Conservation (phyloP, 2,113 vertebrate genomes). For the Martes martes region DNA sequence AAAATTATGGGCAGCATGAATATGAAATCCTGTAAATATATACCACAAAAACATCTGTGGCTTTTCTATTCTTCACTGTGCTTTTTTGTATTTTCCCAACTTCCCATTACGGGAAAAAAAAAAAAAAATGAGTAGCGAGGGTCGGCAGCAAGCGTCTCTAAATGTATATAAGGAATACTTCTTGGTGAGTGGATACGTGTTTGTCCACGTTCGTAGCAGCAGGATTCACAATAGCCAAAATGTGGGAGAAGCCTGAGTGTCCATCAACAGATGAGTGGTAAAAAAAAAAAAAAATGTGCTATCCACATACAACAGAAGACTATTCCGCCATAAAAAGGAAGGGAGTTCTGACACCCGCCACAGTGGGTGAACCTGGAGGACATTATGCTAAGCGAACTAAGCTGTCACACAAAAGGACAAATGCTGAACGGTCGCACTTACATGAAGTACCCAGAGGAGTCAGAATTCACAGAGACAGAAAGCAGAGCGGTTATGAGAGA, state of each 20-base stretch:
- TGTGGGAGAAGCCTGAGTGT: background rate
- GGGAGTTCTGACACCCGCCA: background rate
- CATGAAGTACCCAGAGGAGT: background rate
- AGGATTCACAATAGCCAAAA: background rate
- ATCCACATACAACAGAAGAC: background rate
- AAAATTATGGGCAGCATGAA: background rate
- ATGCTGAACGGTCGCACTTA: too few relatives aligned
- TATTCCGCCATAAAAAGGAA: background rate
- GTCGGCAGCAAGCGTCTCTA: background rate
- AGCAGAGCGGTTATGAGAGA: background rate
- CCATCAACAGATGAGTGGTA: background rate
- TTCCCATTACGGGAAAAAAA: background rate
- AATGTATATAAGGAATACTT: background rate
- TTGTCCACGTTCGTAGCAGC: background rate
- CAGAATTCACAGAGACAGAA: background rate
- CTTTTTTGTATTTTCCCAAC: background rate
- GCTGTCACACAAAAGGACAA: background rate
- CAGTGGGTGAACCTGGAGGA: background rate
- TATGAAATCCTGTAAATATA: background rate
- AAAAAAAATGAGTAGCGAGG: background rate
- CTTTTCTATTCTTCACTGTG: background rate
- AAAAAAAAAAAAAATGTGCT: background rate
- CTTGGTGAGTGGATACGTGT: background rate
- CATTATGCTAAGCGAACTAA: background rate
- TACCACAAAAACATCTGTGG: background rate